Evolutionary conservation across 1,140 invertebrate genomes (phyloP).

Genomic region (Pogonognathellus flavescens): DNA sequence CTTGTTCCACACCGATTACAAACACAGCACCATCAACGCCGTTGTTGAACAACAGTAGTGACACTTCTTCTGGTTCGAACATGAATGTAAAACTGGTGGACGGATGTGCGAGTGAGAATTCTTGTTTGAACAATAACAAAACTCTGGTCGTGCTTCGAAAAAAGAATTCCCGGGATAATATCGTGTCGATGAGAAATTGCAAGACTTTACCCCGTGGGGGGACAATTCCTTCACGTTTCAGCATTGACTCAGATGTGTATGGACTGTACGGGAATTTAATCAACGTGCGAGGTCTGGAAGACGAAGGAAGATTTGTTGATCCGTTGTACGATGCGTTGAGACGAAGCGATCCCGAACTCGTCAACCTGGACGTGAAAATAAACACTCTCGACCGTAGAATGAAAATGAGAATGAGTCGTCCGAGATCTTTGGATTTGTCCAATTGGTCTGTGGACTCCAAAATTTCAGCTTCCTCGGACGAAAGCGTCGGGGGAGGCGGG

Average conservation of each 20-base stretch:
- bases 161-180: slow-evolving; percentile 65
- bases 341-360: slow-evolving; percentile 85
- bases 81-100: slow-evolving; percentile 10
- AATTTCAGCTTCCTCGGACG: slow-evolving; percentile 84
- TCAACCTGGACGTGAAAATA: slow-evolving; percentile 81
- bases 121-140: slow-evolving; percentile 50
- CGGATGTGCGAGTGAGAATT: slow-evolving; percentile 47
- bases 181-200: slow-evolving; percentile 75
- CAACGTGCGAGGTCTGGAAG: slow-evolving; percentile 88
- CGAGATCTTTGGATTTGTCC: slow-evolving; percentile 84
- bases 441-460: slow-evolving; percentile 90
- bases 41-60: background rate
- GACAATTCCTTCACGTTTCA: slow-evolving; percentile 72
- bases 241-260: slow-evolving; percentile 82
- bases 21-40: background rate
- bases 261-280: slow-evolving; percentile 90
- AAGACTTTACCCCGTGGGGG: slow-evolving; percentile 83
- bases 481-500: slow-evolving; percentile 74
- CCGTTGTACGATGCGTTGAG: slow-evolving; percentile 82
- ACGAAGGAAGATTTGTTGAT: slow-evolving; percentile 78
- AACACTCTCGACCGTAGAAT: slow-evolving; percentile 84
- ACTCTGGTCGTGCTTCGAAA: slow-evolving; percentile 66
- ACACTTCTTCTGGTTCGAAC: background rate
- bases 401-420: slow-evolving; percentile 83
- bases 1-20: too few relatives aligned